Evolutionary conservation across 2,888 invertebrate species (phyloP), one percentile per base, ranked within the genome.

Genomic region (Drosophila merina): DNA sequence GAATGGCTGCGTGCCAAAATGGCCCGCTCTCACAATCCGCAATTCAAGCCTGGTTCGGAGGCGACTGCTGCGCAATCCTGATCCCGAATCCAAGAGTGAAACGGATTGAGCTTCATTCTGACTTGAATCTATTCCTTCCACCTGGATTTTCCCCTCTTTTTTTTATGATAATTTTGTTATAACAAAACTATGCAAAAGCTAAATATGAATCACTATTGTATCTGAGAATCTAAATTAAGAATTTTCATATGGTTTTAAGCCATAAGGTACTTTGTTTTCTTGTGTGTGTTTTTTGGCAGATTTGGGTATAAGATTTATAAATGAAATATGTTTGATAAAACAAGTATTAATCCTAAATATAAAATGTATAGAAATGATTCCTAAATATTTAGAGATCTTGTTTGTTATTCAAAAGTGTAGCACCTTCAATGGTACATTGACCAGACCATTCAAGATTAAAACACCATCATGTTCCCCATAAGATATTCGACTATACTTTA

Each of bases 1-100:
- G 89, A 90, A 57, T 90, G 90, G 90, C 72, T 88, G 25, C 78
- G 83, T 54, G 88, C 90, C 1, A 89, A 90, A 57, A 75, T 88
- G 77, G 88, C 87, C 2, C 88, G 89, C 0, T 84, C 84, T 9
- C 79, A 87, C 50, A 77, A 85, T 58, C 86, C 85, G 4, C 75
- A 82, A 14, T 68, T 75, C 4, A 84, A 84, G 63, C 78, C 85
- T 6, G 60, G 58, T 1, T 28, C 59, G 10, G 44, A 44, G 25
- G 25, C 12, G 5, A 1, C 48, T 40, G 48, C 14, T 7, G 38
- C n/a, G 8, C 47, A 48, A 31, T 28, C 33, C 40, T 33, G 31
- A 48, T 31, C 9, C 9, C 30, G 10, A 36, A 9, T 36, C n/a
- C 10, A 9, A 8, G 31, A 31, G 9, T 31, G 9, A 8, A 9